A percentile compares a stretch with the other conserved stretches of the same genome.
These are phyloP conservation scores for Drosophila ironensis DNA, from an alignment of 1,140 invertebrate genomes.

Conservation along the genomic window DNA sequence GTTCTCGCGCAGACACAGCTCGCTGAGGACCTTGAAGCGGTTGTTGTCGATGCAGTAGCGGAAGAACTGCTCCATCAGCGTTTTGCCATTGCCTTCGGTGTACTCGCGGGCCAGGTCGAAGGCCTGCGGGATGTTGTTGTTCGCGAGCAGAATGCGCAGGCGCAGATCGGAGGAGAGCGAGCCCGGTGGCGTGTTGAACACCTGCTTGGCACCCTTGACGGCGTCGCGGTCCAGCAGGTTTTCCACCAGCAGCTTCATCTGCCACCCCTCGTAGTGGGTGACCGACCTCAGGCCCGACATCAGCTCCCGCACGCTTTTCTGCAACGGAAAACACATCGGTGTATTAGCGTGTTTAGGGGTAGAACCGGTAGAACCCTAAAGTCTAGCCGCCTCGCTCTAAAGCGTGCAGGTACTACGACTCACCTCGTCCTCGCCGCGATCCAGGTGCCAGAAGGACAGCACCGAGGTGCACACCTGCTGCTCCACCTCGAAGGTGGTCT, in stretches of 20 bases:
- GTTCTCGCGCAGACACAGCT: constrained; percentile 49
- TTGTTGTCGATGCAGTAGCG: constrained; percentile 34
- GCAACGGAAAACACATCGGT: constrained; percentile 17
- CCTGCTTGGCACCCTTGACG: constrained; percentile 41
- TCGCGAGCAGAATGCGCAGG: constrained; percentile 59
- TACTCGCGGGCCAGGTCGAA: constrained; percentile 61
- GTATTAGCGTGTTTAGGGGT: background rate
- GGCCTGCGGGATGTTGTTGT: constrained; percentile 62
- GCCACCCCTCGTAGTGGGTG: constrained; percentile 82
- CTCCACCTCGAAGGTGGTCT: constrained; percentile 84
- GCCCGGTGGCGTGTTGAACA: constrained; percentile 32
- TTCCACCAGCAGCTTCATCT: constrained; percentile 70
- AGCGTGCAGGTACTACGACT: too few relatives aligned
- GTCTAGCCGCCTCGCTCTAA: background rate
- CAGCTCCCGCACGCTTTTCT: constrained; percentile 84
- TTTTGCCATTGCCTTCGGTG: constrained; percentile 29
- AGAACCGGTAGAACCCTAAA: too few relatives aligned
- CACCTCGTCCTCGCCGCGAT: constrained; percentile 89
- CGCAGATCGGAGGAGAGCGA: constrained; percentile 30
- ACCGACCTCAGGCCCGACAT: constrained; percentile 69
- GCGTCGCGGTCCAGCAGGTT: constrained; percentile 38
- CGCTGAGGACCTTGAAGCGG: constrained; percentile 55
- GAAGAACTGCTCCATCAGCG: constrained; percentile 69
- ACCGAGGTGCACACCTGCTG: constrained; percentile 87
- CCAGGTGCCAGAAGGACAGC: constrained; percentile 92